Evolutionary conservation across 2,888 invertebrate species (phyloP), one percentile per base, ranked within the genome.

Genomic region (Noctua fimbriata): DNA sequence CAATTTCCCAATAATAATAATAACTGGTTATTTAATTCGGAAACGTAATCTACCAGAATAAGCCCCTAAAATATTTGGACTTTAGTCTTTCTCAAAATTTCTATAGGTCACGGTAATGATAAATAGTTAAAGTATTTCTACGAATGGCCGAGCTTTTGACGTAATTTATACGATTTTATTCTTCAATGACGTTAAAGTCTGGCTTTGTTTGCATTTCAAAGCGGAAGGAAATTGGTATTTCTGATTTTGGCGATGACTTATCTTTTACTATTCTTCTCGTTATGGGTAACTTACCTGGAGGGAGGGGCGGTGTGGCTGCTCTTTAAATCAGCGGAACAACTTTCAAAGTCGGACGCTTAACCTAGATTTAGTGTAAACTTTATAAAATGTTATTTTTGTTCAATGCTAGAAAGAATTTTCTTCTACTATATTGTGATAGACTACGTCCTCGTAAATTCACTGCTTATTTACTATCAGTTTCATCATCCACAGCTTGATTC

Each of bases 81-180:
- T 91, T 90, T 90, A 87, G 85, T 90, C 91, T 91, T 85, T 88
- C 89, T 87, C 91, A 86, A 86, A 84, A 88, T 87, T 88, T 89
- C 86, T 86, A 89, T 88, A 84, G 88, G 87, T 88, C 84, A 86
- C 82, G 75, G 81, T 88, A 91, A 91, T 91, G 89, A 90, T 88
- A 84, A 84, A 90, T 89, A 88, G 90, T 82, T 89, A 89, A 86
- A 87, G 85, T 90, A 78, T 87, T 76, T 81, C 76, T 86, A 82
- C 81, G 81, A 88, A 85, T 85, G 79, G 83, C 66, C 70, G 79
- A 81, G 77, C 76, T 82, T 83, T 69, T 77, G 79, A 81, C 82
- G 77, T 87, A 82, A 89, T 89, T 90, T 87, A 88, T 88, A 79
- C 60, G 78, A 81, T 36, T 87, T 82, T 72, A 83, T 81, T 79